Percentiles rank a stretch among this genome's conserved stretches.
phyloP scores from a whole-genome alignment of 2,113 vertebrate species.

The Edolisoma coerulescens region DNA sequence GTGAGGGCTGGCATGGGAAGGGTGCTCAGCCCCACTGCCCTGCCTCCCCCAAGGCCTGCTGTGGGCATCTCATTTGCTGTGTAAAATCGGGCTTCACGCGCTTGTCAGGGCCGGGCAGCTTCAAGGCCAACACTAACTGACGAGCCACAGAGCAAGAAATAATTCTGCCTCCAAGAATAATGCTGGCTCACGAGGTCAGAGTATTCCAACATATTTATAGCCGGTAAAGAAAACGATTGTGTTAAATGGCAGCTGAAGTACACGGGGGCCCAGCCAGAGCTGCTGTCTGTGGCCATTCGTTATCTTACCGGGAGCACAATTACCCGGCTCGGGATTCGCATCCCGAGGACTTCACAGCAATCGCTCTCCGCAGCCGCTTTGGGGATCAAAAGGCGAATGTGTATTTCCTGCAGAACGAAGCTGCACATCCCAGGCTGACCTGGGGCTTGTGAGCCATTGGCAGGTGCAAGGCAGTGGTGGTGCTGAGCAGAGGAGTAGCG shows the following conservation, averaged over 20 bases:
- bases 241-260: conserved; percentile 17
- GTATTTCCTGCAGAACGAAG: not conserved
- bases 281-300: not conserved
- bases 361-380: not conserved
- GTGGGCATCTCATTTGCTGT: not conserved
- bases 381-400: not conserved
- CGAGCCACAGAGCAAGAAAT: not conserved
- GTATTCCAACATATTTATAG: conserved; percentile 35
- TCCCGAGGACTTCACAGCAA: not conserved
- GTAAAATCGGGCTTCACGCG: not conserved
- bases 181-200: not conserved
- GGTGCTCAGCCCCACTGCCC: fast-evolving
- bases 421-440: not conserved
- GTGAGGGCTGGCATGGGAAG: fast-evolving
- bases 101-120: not conserved
- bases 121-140: not conserved
- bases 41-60: not conserved
- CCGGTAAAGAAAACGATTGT: conserved; percentile 12
- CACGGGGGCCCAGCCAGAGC: not conserved
- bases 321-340: not conserved
- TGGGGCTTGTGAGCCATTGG: not conserved
- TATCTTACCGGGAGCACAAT: not conserved
- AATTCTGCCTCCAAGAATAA: conserved; percentile 13
- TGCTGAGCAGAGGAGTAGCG: fast-evolving
- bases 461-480: fast-evolving